A percentile compares a stretch with the other conserved stretches of the same genome.
Evolutionary conservation across 2,888 invertebrate species (phyloP).

Genomic region (Pycnomerus fuliginosus): DNA sequence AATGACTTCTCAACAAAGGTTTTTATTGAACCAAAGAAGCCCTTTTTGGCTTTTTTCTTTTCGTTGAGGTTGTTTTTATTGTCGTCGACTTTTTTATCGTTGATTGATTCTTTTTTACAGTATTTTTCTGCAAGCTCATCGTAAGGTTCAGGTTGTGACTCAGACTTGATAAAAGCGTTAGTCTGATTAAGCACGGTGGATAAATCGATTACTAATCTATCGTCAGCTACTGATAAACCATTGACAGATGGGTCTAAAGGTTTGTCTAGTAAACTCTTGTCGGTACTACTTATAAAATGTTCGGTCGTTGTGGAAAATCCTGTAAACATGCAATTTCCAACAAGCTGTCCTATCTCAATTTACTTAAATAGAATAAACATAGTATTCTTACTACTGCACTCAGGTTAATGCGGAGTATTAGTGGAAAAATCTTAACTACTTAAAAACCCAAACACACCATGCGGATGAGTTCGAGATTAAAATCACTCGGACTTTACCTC

Average conservation of each 20-base stretch:
- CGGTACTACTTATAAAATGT: constrained; percentile 47
- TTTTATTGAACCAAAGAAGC: constrained; percentile 50
- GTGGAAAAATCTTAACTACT: constrained; percentile 35
- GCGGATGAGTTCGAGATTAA: constrained; percentile 44
- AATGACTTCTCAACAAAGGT: constrained; percentile 49
- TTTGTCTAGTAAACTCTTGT: constrained; percentile 40
- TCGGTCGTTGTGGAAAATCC: constrained; percentile 50
- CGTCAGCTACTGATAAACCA: constrained; percentile 29
- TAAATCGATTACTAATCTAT: constrained; percentile 28
- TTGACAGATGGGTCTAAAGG: constrained; percentile 24
- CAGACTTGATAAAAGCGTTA: constrained; percentile 49
- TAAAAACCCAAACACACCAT: constrained; percentile 41
- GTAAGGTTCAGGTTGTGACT: constrained; percentile 47
- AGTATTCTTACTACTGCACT: constrained; percentile 4
- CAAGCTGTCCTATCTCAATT: constrained; percentile 52
- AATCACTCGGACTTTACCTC: constrained; percentile 46
- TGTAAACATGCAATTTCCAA: constrained; percentile 54
- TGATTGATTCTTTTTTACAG: constrained; percentile 12
- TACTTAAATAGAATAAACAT: constrained; percentile 36
- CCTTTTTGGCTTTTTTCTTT: constrained; percentile 46
- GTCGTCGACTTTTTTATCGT: constrained; percentile 31
- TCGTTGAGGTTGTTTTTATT: constrained; percentile 37
- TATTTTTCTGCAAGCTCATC: constrained; percentile 33
- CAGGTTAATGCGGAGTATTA: constrained; percentile 1
- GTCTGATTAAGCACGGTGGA: constrained; percentile 40